A percentile compares a stretch with the other conserved stretches of the same genome.
Evolutionary conservation across 1,140 invertebrate species (phyloP).

Genomic region (Branchinecta lindahli): DNA sequence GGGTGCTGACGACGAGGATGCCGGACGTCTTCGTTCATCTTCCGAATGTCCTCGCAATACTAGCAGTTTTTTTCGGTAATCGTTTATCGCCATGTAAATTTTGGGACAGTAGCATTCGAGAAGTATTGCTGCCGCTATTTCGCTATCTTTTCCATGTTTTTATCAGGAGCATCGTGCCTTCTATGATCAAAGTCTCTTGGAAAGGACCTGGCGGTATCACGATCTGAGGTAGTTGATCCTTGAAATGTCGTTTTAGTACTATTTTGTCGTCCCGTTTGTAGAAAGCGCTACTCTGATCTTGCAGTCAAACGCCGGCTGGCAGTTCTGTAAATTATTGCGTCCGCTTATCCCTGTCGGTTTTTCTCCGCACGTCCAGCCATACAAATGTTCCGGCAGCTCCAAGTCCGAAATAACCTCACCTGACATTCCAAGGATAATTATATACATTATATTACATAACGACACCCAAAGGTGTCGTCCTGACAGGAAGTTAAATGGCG

Average conservation of each 20-base stretch:
- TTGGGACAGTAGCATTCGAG: too few relatives aligned
- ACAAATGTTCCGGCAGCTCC: constrained; percentile 3
- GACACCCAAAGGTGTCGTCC: not conserved
- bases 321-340: not conserved
- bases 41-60: too few relatives aligned
- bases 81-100: too few relatives aligned
- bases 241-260: not conserved
- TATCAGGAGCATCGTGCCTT: too few relatives aligned
- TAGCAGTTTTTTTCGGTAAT: too few relatives aligned
- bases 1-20: too few relatives aligned
- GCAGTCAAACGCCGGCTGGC: not conserved
- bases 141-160: too few relatives aligned
- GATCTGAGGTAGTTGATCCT: not conserved
- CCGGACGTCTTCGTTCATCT: too few relatives aligned
- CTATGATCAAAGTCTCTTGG: not conserved
- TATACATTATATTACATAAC: too few relatives aligned
- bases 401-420: not conserved
- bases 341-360: not conserved
- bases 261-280: not conserved
- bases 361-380: not conserved
- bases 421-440: too few relatives aligned
- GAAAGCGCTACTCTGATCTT: not conserved
- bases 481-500: too few relatives aligned
- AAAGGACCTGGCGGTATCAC: not conserved
- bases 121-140: too few relatives aligned